These are phyloP conservation scores for Morpho deidamia DNA, from an alignment of 2,888 invertebrate species.

Conservation along the genomic window DNA sequence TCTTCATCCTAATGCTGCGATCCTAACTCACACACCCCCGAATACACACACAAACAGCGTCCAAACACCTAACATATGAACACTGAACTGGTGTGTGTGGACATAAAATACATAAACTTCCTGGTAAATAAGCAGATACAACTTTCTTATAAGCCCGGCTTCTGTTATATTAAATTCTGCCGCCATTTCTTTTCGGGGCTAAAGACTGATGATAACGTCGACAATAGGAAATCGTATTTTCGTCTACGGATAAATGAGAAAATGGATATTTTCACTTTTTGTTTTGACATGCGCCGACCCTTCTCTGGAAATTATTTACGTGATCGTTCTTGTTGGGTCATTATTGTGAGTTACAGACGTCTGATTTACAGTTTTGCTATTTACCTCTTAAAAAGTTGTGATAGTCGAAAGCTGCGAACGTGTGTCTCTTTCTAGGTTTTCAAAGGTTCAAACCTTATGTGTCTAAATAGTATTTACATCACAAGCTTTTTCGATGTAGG, in stretches of 20 bases:
- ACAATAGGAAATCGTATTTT: conserved; percentile 61
- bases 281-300: conserved; percentile 38
- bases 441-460: too few species aligned
- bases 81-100: conserved; percentile 45
- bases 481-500: too few species aligned
- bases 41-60: conserved; percentile 45
- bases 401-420: too few species aligned
- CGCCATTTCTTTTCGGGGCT: conserved; percentile 54
- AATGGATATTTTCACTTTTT: conserved; percentile 48
- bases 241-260: conserved; percentile 44
- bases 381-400: neutral
- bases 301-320: conserved; percentile 45
- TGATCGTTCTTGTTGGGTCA: conserved; percentile 28
- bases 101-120: conserved; percentile 69
- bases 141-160: conserved; percentile 62
- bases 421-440: too few species aligned
- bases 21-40: conserved; percentile 62
- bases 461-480: too few species aligned
- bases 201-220: conserved; percentile 46
- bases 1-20: conserved; percentile 71
- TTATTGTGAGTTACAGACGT: conserved; percentile 6
- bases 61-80: conserved; percentile 49
- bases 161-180: conserved; percentile 71
- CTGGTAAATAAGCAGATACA: conserved; percentile 72
- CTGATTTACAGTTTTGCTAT: neutral